Base-by-base conservation (phyloP, 1,140 invertebrate genomes). In the Lepidurus arcticus region DNA sequence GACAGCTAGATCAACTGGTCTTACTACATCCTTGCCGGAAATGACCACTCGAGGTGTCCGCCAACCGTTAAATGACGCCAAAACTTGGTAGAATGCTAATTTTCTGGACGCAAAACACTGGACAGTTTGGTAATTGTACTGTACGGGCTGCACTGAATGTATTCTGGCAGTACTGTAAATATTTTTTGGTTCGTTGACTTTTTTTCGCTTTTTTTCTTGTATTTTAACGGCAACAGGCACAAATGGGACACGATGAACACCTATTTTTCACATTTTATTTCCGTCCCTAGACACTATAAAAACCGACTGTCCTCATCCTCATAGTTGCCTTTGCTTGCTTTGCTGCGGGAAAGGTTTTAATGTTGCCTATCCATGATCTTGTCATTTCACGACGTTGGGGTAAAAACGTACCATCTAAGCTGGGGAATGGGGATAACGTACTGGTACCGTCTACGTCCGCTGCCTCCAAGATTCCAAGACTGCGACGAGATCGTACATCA, bases 181-280 rank as follows among this genome's bases (percentile, higher is more conserved):
- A 34, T 34, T 34, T 34, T 34, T 65, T 65, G 53, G 7, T n/a
- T n/a, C 47, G 11, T n/a, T 53, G 1, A 1, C 47, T 53, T 53
- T n/a, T n/a, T n/a, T n/a, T n/a, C n/a, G n/a, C n/a, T 6, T 65
- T 9, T 21, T 21, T n/a, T 13, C 53, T 21, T 65, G 21, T 21
- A 13, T 16, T 65, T 16, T 7, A 65, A 13, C n/a, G 53, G 53
- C 53, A 65, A 65, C 53, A 65, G 53, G 53, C 53, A 65, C 53
- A 9, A 65, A 65, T 65, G 53, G 53, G 53, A 65, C 53, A 65
- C 13, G 53, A 65, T 3, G 53, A 65, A 47, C 10, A 47, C 45
- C 45, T 47, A 47, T 65, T 65, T 65, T 65, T 65, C 53, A 65
- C 8, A n/a, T 65, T 65, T 65, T 65, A 21, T 65, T 65, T 65